Base-by-base conservation (phyloP, 2,888 invertebrate genomes). In the Vanessa cardui region DNA sequence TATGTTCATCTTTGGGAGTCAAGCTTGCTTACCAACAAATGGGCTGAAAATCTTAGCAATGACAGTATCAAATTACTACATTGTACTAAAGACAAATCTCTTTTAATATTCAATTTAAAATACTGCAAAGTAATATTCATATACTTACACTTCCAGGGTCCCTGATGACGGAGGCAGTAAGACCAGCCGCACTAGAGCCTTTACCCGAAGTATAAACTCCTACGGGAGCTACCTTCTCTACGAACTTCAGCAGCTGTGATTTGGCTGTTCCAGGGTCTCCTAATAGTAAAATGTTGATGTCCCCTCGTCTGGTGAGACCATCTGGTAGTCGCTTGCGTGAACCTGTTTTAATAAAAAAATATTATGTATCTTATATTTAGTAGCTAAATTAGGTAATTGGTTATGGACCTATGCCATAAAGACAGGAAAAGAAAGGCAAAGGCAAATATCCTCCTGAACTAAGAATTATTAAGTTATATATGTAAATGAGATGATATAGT, bases 251-350 rank as follows among this genome's bases (percentile, higher is more conserved):
- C 67, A 99, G 91, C 85, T 99, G 99, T 0, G 99, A 99, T 87
- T 99, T 99, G n/a, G 99, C 99, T 0, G 99, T 99, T 80, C 99
- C 99, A 0, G 99, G 99, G 93, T 99, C 99, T 52, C 99, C 99
- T 39, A 99, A 93, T 70, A 99, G 93, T 16, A 99, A 90, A 26
- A 99, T 94, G 84, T 99, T 99, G 74, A 99, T 98, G 84, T 99
- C 99, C 4, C 99, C 99, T 83, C 99, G 95, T 15, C 99, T 94
- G 0, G 97, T 97, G 68, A 99, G 90, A 1, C 99, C 99, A 89
- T 99, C 99, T 0, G 99, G 99, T 76, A 99, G 91, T 12, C 95
- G 94, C 84, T 98, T 98, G 33, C 97, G 94, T 0, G 97, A 95
- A 16, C 97, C 95, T 95, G 31, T 26, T 6, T 31, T 12, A 58